These are phyloP conservation scores for Parapsyche elsis DNA, from an alignment of 1,140 invertebrate species.

Conservation along the genomic window DNA sequence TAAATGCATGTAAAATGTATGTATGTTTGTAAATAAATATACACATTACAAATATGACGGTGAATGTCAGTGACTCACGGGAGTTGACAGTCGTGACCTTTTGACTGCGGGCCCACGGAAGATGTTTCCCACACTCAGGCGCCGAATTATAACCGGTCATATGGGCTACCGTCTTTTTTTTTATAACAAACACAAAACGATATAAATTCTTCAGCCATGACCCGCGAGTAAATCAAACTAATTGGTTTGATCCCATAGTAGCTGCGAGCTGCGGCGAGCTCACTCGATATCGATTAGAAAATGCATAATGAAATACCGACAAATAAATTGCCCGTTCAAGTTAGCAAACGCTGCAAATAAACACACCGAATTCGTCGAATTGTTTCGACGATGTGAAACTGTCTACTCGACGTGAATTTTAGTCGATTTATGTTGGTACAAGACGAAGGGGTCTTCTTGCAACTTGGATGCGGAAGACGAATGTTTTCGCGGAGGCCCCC, in stretches of 20 bases:
- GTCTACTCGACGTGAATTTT: too few relatives aligned
- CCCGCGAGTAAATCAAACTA: slow-evolving; percentile 43
- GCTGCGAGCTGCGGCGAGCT: neutral
- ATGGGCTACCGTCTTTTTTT: slow-evolving; percentile 45
- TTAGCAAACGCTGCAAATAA: neutral
- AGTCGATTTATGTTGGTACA: too few relatives aligned
- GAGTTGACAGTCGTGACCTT: slow-evolving; percentile 41
- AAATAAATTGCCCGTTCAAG: neutral
- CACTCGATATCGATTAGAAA: neutral
- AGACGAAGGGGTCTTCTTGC: neutral
- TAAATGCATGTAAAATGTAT: neutral
- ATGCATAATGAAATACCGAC: neutral
- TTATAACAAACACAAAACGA: slow-evolving; percentile 1
- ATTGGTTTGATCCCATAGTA: slow-evolving; percentile 35
- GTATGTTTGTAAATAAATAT: neutral
- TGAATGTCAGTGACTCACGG: slow-evolving; percentile 29
- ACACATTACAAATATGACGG: slow-evolving; percentile 1
- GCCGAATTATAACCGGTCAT: slow-evolving; percentile 44
- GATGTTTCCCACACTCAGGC: slow-evolving; percentile 42
- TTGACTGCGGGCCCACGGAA: slow-evolving; percentile 35
- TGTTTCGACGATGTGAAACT: neutral
- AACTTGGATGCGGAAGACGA: neutral
- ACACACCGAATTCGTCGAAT: neutral
- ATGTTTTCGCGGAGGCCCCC: neutral
- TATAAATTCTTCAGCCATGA: slow-evolving; percentile 45